A percentile compares a stretch with the other conserved stretches of the same genome.
Conservation (phyloP, 1,140 invertebrate species). For the Ephestia elutella region DNA sequence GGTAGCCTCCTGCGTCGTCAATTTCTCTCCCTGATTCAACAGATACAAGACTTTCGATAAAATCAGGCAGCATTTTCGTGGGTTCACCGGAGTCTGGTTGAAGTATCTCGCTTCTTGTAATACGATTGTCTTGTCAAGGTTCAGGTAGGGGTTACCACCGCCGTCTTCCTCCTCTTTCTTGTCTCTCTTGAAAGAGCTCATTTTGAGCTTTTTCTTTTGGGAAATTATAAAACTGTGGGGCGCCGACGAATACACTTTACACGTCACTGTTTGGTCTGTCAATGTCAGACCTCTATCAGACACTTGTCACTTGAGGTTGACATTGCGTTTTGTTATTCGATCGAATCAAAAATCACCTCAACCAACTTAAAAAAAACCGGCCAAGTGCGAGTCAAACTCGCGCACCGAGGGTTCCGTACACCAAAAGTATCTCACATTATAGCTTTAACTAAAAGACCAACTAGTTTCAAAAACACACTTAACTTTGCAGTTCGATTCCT, state of each 20-base stretch:
- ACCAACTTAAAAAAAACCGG: no score
- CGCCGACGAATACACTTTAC: slow-evolving; percentile 64
- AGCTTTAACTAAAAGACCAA: no score
- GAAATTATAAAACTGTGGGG: slow-evolving; percentile 52
- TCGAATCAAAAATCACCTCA: no score
- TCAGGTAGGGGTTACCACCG: slow-evolving; percentile 91
- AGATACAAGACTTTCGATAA: slow-evolving; percentile 97
- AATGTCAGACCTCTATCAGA: slow-evolving; percentile 11
- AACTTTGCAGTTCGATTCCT: no score
- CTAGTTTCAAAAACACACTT: no score
- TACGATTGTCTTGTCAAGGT: slow-evolving; percentile 96
- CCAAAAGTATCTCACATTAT: no score
- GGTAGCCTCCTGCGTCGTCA: slow-evolving; percentile 96
- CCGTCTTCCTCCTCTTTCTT: slow-evolving; percentile 73
- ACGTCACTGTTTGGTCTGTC: slow-evolving; percentile 31
- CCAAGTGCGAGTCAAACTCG: no score
- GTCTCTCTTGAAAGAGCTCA: slow-evolving; percentile 65
- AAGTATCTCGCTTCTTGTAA: slow-evolving; percentile 97
- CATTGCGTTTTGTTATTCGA: no score
- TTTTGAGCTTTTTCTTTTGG: slow-evolving; percentile 58
- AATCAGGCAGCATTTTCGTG: slow-evolving; percentile 96
- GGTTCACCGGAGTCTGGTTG: slow-evolving; percentile 98
- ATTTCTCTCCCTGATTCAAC: slow-evolving; percentile 94
- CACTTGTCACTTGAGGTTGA: neutral
- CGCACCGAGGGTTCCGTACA: no score